A percentile compares a stretch with the other conserved stretches of the same genome.
Conservation (phyloP, 2,113 vertebrate species). For the Jacana jacana region DNA sequence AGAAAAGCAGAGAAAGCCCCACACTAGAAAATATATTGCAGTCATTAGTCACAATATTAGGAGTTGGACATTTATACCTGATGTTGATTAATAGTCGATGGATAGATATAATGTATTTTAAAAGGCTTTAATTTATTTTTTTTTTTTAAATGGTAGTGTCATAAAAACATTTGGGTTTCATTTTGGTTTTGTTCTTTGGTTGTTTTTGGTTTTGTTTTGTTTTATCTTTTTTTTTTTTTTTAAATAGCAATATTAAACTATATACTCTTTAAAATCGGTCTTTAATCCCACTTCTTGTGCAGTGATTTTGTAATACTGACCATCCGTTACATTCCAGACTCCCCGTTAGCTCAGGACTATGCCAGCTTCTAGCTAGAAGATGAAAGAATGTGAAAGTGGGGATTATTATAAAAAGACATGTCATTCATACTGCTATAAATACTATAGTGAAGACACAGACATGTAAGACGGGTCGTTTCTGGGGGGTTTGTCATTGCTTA, state of each 20-base stretch:
- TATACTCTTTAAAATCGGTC: not conserved
- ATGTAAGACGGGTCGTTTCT: not conserved
- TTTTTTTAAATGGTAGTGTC: not conserved
- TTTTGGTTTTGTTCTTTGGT: not conserved
- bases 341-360: not conserved
- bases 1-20: not conserved
- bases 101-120: not conserved
- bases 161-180: not conserved
- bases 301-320: not conserved
- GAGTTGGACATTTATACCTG: slow-evolving; percentile 38
- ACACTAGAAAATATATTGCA: slow-evolving; percentile 1
- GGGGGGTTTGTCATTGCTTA: not conserved
- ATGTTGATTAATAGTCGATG: slow-evolving; percentile 40
- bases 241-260: not conserved
- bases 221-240: not conserved
- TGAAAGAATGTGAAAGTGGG: not conserved
- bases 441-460: not conserved
- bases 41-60: slow-evolving; percentile 20
- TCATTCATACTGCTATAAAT: not conserved
- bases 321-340: not conserved
- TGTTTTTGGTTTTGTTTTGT: not conserved
- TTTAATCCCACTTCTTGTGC: not conserved
- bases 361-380: not conserved
- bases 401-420: not conserved
- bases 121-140: not conserved